These are phyloP conservation scores for Cryptophagus acutangulus DNA, from an alignment of 2,888 invertebrate genomes.

Conservation along the genomic window DNA sequence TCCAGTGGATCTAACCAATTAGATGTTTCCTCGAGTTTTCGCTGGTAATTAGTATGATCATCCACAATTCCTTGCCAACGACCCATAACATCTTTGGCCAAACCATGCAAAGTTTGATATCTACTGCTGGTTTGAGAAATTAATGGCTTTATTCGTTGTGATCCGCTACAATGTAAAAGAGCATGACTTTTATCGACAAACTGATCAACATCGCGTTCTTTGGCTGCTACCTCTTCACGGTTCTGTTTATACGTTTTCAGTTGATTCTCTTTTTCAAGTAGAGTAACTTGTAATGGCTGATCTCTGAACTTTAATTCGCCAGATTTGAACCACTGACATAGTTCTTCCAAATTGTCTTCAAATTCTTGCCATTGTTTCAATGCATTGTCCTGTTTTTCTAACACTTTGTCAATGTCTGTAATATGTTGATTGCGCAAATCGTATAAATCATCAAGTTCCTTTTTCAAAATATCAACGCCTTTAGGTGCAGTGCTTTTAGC, in stretches of 20 bases:
- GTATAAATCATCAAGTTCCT: slow-evolving; percentile 67
- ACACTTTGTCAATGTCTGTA: slow-evolving; percentile 53
- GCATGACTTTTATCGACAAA: slow-evolving; percentile 88
- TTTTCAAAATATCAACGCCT: slow-evolving; percentile 67
- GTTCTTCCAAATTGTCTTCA: slow-evolving; percentile 72
- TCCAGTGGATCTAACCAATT: slow-evolving; percentile 76
- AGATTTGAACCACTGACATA: slow-evolving; percentile 81
- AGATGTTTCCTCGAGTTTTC: slow-evolving; percentile 68
- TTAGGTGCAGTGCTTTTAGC: slow-evolving; percentile 75
- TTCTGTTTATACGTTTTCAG: slow-evolving; percentile 67
- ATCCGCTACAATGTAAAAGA: slow-evolving; percentile 76
- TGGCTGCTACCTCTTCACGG: slow-evolving; percentile 69
- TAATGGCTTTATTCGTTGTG: slow-evolving; percentile 78
- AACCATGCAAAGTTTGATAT: slow-evolving; percentile 72
- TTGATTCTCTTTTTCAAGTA: slow-evolving; percentile 75
- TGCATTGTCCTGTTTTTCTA: slow-evolving; percentile 63
- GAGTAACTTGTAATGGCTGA: slow-evolving; percentile 73
- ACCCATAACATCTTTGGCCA: slow-evolving; percentile 81
- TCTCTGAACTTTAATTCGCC: slow-evolving; percentile 82
- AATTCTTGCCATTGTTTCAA: slow-evolving; percentile 83
- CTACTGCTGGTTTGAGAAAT: slow-evolving; percentile 84
- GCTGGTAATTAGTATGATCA: slow-evolving; percentile 75
- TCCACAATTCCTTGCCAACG: slow-evolving; percentile 79
- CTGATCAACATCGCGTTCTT: slow-evolving; percentile 80
- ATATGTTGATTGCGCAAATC: slow-evolving; percentile 64